A percentile compares a stretch with the other conserved stretches of the same genome.
These are phyloP conservation scores for Pachycephus smyrnensis DNA, from an alignment of 2,888 invertebrate genomes.

Conservation along the genomic window DNA sequence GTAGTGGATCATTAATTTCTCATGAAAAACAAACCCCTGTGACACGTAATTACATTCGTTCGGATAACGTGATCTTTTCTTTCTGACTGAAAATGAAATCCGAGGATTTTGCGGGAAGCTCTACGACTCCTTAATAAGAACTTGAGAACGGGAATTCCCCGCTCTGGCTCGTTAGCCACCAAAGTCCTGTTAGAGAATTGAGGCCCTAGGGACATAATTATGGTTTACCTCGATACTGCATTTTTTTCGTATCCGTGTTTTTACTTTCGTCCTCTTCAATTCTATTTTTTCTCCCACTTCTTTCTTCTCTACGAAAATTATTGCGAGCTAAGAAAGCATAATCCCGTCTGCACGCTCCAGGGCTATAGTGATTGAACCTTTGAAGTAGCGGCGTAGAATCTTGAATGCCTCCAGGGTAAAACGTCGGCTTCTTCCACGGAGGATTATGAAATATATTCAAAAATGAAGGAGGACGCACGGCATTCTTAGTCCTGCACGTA, in stretches of 20 bases:
- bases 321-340: neutral
- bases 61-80: neutral
- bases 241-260: neutral
- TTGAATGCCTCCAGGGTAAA: neutral
- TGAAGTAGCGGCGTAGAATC: neutral
- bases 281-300: neutral
- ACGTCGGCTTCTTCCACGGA: neutral
- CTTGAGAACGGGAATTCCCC: neutral
- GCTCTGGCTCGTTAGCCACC: neutral
- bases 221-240: neutral
- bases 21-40: neutral
- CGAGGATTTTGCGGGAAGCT: neutral
- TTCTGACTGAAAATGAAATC: neutral
- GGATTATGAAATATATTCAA: slow-evolving; percentile 4
- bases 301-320: neutral
- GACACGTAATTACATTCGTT: neutral
- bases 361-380: neutral
- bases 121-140: neutral
- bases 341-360: neutral
- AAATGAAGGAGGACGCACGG: neutral
- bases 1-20: neutral
- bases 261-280: neutral
- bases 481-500: neutral
- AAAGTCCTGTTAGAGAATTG: neutral
- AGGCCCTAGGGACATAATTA: neutral